Evolutionary conservation across 2,113 vertebrate genomes (phyloP), one percentile per base, ranked within the genome.

Genomic region (Saimiri boliviensis): DNA sequence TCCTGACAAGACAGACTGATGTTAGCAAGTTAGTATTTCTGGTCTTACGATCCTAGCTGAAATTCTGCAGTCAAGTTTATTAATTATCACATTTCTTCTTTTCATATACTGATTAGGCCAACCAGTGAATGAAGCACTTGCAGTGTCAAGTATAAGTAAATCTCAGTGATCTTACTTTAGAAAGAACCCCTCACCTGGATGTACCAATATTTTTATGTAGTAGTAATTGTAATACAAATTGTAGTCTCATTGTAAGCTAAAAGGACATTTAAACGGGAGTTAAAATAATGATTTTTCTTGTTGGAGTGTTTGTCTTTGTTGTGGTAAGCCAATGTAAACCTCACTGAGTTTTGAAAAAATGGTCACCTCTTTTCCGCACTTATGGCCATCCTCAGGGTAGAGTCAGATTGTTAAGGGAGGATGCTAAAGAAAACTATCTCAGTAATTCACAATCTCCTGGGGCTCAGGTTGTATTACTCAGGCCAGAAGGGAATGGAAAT

Each of bases 11-110:
- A 73, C 32, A 56, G 47, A 49, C 71, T 63, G 70, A 52, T 66
- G 66, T 27, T 9, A 85, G 70, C 66, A 81, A 96, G 89, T 88
- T 95, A 35, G 10, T 52, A 71, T 86, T 80, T 97, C 83, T 79
- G 52, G 40, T 80, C 49, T 82, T 79, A 10, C 17, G 42, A 70
- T 92, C 85, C 86, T 52, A n/a, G 60, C 6, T 74, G 47, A 94
- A 80, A 86, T 79, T 86, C 80, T 93, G 40, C 42, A 74, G 47
- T 86, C n/a, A 70, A 63, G 40, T 79, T 92, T 94, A 94, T 88
- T 94, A 95, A 77, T 88, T 68, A 86, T 54, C 68, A 49, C 35
- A 49, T n/a, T n/a, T 82, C 47, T 82, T 20, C 54, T 93, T 85
- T 40, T 95, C 71, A 83, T 73, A 66, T 32, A 73, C 60, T 56